Base-by-base conservation (phyloP, 2,797 vertebrate species). In the Rhadinocentrus ornatus region DNA sequence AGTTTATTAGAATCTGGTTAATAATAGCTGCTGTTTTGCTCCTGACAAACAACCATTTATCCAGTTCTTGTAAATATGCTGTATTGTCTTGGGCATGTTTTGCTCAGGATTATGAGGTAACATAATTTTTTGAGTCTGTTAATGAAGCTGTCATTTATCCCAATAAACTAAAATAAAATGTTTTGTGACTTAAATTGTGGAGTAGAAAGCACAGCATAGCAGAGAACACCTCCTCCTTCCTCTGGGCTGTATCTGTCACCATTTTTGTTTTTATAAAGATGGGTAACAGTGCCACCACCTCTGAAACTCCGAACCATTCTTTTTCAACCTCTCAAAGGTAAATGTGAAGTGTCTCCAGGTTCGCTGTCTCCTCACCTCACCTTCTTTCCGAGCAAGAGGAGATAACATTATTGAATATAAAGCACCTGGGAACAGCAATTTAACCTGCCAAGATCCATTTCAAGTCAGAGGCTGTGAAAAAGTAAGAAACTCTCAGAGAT, bases 351-450 rank as follows among this genome's bases (percentile, higher is more conserved):
- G 54, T 78, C 53, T 77, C 62, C 39, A 52, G 59, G 62, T 62
- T 78, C 41, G 41, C 63, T 4, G 55, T 81, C 77, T 78, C 53
- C 48, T 81, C 76, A 74, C 84, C 73, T 72, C 50, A 18, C 77
- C 62, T 81, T 83, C 69, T 71, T 55, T 72, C 53, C 1, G 52
- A 80, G 67, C 50, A 77, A 75, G 59, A 62, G 52, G 27, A 76
- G 77, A 84, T 83, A 86, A 83, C 69, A 58, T 83, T 84, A 79
- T 76, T 82, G 71, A 82, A 84, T 89, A 79, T 62, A 83, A 84
- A 80, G 56, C 80, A 79, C 73, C 66, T 27, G 29, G 39, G 68
- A 73, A 37, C 0, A 20, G 39, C 72, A 77, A 12, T 54, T 72
- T 54, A 62, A 54, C 54, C 76, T 79, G 73, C 62, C 71, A 63